These are phyloP conservation scores for Panulirus ornatus DNA, from an alignment of 1,140 invertebrate genomes.

Conservation along the genomic window DNA sequence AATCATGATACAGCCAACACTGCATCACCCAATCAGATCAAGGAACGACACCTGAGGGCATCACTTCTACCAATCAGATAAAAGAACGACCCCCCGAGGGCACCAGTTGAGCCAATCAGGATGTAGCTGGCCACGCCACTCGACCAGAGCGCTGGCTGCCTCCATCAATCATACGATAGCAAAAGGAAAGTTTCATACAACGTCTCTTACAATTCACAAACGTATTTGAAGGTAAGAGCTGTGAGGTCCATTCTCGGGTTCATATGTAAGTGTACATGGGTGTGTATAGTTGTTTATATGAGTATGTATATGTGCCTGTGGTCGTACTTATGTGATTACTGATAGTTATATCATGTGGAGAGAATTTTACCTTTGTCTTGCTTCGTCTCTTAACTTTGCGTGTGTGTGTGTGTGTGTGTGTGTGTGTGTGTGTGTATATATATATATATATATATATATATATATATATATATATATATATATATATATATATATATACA, in stretches of 20 bases:
- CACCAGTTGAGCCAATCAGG: constrained; percentile 11
- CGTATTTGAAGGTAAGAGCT: not conserved
- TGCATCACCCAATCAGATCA: constrained; percentile 6
- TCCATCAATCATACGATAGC: constrained; percentile 2
- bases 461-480: too few species aligned
- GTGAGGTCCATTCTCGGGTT: too few species aligned
- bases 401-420: constrained; percentile 34
- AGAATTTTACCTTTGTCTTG: too few species aligned
- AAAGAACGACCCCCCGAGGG: not conserved
- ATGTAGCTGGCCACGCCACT: not conserved
- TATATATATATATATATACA: too few species aligned
- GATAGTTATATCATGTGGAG: too few species aligned
- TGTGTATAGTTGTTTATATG: too few species aligned
- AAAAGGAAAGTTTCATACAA: not conserved
- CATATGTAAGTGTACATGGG: too few species aligned
- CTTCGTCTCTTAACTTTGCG: not conserved
- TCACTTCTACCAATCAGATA: not conserved
- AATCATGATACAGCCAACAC: constrained; percentile 12
- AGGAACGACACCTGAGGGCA: not conserved
- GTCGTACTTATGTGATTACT: too few species aligned
- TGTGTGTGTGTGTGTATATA: constrained; percentile 20
- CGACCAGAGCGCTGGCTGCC: not conserved
- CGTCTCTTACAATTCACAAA: not conserved
- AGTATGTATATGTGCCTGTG: too few species aligned
- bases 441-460: not conserved